Evolutionary conservation across 2,113 vertebrate species (phyloP), one percentile per base, ranked within the genome.

Genomic region (Misgurnus mizolepis): DNA sequence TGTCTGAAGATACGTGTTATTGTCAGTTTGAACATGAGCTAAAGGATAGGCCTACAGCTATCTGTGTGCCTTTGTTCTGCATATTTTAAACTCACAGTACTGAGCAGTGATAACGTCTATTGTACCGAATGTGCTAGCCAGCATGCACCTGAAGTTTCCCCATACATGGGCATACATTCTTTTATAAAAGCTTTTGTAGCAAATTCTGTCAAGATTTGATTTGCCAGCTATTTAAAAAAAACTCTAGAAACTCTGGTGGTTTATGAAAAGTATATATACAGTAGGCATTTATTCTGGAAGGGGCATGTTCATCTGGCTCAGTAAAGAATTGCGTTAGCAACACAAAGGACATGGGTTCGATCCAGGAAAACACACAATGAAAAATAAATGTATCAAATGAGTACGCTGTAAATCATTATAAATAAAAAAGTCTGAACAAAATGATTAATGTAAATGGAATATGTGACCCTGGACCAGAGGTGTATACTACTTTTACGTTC

Each of bases 81-180:
- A 74, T 61, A 61, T 62, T 75, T 49, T 34, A 61, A 60, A 74
- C 41, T 62, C 40, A 43, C 72, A 45, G 15, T 15, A 58, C 6
- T n/a, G 53, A 72, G 60, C 39, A 10, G 18, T 1, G 43, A 68
- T 40, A 7, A 47, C 15, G 7, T 0, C 40, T 67, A 5, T 14
- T 53, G 56, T 15, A 45, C 40, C 14, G 12, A 27, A 39, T 41
- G 50, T 11, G 49, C 49, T 14, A 68, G 5, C 50, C 18, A 15
- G 6, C 53, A 41, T 12, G 55, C 7, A 58, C 34, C 34, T 72
- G 4, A 41, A 41, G 43, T 18, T 72, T 41, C 15, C 27, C 53
- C 11, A 69, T 53, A 50, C 17, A 53, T 56, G 18, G 67, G 18
- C 45, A 49, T 14, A 6, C 3, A 49, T 68, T 40, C 2, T 56